Evolutionary conservation across 2,797 vertebrate genomes (phyloP).

Genomic region (Crypturellus tataupa): DNA sequence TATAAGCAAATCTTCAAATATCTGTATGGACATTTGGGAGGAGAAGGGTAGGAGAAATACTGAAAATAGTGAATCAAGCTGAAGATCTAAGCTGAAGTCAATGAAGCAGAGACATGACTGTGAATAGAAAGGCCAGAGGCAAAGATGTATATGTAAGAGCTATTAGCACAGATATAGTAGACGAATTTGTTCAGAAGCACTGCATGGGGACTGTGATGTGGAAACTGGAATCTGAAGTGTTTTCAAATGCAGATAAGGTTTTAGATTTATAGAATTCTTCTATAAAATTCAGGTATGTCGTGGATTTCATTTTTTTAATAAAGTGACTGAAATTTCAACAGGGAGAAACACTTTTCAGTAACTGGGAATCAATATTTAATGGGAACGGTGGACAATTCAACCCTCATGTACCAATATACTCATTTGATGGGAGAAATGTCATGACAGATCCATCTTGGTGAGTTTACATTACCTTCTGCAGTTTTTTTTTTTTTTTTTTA

Average conservation of each 20-base stretch:
- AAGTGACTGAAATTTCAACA: conserved; percentile 70
- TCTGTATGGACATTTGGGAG: neutral
- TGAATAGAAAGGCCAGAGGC: neutral
- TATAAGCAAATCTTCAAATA: neutral
- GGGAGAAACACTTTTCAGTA: conserved; percentile 93
- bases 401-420: conserved; percentile 90
- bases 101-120: neutral
- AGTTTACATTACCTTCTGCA: conserved; percentile 61
- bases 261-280: neutral
- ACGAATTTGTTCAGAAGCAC: neutral
- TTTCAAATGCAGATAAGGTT: neutral
- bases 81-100: neutral
- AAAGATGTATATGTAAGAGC: neutral
- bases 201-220: neutral
- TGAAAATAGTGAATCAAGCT: neutral
- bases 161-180: neutral
- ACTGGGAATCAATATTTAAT: conserved; percentile 91
- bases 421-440: conserved; percentile 93
- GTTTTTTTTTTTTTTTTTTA: no score
- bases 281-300: neutral
- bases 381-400: conserved; percentile 85
- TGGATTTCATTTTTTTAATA: neutral
- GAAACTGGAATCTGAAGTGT: neutral
- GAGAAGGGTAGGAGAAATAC: neutral
- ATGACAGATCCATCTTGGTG: conserved; percentile 93